Evolutionary conservation across 1,140 invertebrate genomes (phyloP).

Genomic region (Drosophila obscura): DNA sequence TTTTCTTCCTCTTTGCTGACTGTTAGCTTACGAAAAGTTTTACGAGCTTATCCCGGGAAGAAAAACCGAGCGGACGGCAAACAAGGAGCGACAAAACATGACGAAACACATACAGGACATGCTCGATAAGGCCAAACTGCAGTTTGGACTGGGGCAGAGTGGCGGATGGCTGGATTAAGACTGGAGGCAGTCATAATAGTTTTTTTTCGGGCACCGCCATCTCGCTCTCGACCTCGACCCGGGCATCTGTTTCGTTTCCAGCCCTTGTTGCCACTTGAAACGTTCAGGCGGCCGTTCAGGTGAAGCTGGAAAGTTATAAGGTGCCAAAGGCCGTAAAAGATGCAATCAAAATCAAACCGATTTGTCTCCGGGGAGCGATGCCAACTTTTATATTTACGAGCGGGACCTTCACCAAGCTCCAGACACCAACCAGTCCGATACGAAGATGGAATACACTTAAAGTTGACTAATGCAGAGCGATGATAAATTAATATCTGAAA

Average conservation of each 20-base stretch:
- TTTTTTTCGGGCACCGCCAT: conserved; percentile 17
- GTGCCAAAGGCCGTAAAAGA: conserved; percentile 80
- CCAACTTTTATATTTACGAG: conserved; percentile 80
- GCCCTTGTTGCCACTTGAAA: conserved; percentile 17
- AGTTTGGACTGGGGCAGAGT: conserved; percentile 26
- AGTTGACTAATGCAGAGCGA: conserved; percentile 20
- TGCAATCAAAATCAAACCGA: conserved; percentile 82
- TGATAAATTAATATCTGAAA: conserved; percentile 28
- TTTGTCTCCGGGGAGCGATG: conserved; percentile 76
- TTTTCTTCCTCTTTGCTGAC: conserved; percentile 24
- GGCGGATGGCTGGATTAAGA: conserved; percentile 36
- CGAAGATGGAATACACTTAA: conserved; percentile 44
- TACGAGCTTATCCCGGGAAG: conserved; percentile 68
- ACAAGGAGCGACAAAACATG: conserved; percentile 47
- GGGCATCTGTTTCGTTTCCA: conserved; percentile 21
- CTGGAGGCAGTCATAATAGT: conserved; percentile 29
- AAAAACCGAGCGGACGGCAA: conserved; percentile 18
- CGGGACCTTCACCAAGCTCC: conserved; percentile 12
- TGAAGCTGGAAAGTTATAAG: conserved; percentile 69
- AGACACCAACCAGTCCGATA: background rate
- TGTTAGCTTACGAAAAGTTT: conserved; percentile 67
- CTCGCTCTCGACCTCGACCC: background rate
- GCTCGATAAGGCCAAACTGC: conserved; percentile 55
- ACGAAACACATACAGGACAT: conserved; percentile 67
- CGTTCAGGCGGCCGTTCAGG: conserved; percentile 24